phyloP scores from a whole-genome alignment of 2,888 invertebrate genomes.

The Megamerina dolium region DNA sequence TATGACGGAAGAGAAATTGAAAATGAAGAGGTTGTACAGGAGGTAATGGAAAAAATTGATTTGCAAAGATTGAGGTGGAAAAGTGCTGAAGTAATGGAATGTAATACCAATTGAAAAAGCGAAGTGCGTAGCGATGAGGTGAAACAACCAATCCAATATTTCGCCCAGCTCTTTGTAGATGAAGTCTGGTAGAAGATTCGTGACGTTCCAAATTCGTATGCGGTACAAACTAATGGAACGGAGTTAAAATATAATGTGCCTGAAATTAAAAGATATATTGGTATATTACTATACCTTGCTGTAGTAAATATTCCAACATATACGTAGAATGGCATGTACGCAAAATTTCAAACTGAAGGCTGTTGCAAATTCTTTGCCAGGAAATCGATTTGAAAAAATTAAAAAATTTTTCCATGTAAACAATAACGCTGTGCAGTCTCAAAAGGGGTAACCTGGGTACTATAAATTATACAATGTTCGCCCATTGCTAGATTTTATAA shows the following conservation, averaged over 20 bases:
- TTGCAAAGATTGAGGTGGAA: conserved; percentile 20
- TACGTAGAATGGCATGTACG: too few species aligned
- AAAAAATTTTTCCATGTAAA: too few species aligned
- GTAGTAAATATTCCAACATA: too few species aligned
- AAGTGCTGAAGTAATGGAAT: conserved; percentile 17
- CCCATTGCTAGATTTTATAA: too few species aligned
- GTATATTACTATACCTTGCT: too few species aligned
- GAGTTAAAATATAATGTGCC: conserved; percentile 17
- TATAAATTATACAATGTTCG: too few species aligned
- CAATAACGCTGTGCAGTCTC: too few species aligned
- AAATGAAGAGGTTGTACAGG: conserved; percentile 17
- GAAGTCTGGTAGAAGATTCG: conserved; percentile 18
- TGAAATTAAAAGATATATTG: too few species aligned
- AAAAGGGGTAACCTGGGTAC: too few species aligned
- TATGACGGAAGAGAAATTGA: conserved; percentile 12
- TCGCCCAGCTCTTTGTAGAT: conserved; percentile 16
- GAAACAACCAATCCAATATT: conserved; percentile 16
- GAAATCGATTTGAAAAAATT: too few species aligned
- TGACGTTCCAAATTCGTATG: conserved; percentile 18
- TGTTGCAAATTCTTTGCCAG: too few species aligned
- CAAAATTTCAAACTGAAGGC: too few species aligned
- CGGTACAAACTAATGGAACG: conserved; percentile 15
- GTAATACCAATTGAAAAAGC: conserved; percentile 16
- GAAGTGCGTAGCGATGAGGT: conserved; percentile 15
- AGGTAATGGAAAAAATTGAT: conserved; percentile 20